A percentile compares a stretch with the other conserved stretches of the same genome.
These are phyloP conservation scores for Bergia sp. DNA, from an alignment of 92 coral and sea anemone species.

Conservation along the genomic window DNA sequence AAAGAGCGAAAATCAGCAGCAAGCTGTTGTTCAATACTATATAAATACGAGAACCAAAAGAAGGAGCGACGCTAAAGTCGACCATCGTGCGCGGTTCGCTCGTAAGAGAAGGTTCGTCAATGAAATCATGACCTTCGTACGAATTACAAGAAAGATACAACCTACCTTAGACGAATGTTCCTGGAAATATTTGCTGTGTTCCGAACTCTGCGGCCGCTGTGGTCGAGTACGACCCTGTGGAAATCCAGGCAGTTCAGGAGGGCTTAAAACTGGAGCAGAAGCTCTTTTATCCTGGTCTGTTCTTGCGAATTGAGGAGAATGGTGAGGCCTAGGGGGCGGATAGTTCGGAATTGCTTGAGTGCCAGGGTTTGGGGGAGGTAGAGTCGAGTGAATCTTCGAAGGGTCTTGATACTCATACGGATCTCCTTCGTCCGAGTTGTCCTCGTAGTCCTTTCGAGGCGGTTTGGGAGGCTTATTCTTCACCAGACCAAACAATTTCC, in stretches of 20 bases:
- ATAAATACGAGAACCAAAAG: background rate
- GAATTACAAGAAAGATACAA: background rate
- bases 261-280: slow-evolving; percentile 50
- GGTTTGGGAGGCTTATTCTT: slow-evolving; percentile 75
- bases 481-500: slow-evolving; percentile 76
- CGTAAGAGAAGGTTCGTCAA: no score
- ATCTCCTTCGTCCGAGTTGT: slow-evolving; percentile 53
- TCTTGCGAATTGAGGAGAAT: slow-evolving; percentile 73
- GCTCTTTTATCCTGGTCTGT: slow-evolving; percentile 58
- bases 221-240: slow-evolving; percentile 34
- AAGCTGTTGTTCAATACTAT: background rate
- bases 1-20: background rate
- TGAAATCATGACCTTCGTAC: background rate
- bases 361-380: slow-evolving; percentile 62
- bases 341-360: slow-evolving; percentile 81
- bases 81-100: background rate
- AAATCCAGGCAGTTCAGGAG: slow-evolving; percentile 19
- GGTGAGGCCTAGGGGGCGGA: slow-evolving; percentile 99
- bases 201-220: slow-evolving; percentile 44
- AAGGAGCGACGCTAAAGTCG: background rate
- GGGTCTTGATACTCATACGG: slow-evolving; percentile 83
- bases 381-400: slow-evolving; percentile 70
- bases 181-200: slow-evolving; percentile 15
- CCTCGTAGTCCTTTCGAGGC: slow-evolving; percentile 81
- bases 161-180: slow-evolving; percentile 20